Evolutionary conservation across 2,888 invertebrate species (phyloP).

Genomic region (Nematopogon swammerdamellus): DNA sequence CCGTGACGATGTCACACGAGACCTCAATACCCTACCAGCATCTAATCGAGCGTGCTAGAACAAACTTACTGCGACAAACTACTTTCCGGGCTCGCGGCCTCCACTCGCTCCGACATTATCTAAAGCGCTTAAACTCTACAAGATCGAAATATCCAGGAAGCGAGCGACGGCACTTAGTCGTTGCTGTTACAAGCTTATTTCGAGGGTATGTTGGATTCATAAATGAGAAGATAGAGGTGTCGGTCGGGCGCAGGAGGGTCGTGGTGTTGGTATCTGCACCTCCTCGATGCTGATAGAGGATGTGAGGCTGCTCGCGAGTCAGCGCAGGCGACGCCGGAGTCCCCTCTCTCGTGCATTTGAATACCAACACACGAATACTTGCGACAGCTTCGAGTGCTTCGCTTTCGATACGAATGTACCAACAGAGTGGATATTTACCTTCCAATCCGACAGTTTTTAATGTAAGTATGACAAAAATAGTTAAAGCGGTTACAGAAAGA

Average conservation of each 20-base stretch:
- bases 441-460: conserved; percentile 39
- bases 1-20: no score
- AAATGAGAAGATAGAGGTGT: no score
- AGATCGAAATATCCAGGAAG: neutral
- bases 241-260: neutral
- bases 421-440: conserved; percentile 26
- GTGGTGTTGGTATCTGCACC: neutral
- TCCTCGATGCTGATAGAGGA: conserved; percentile 47
- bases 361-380: conserved; percentile 60
- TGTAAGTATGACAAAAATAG: conserved; percentile 42
- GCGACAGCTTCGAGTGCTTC: neutral
- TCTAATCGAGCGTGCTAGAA: conserved; percentile 47
- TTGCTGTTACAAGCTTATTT: no score
- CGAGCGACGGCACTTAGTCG: neutral
- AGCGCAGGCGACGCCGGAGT: conserved; percentile 41
- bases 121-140: neutral
- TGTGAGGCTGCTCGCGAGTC: conserved; percentile 34
- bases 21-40: conserved; percentile 57
- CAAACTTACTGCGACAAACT: conserved; percentile 19
- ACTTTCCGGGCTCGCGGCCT: conserved; percentile 13
- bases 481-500: conserved; percentile 43
- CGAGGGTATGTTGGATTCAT: no score
- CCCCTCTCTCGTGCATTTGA: conserved; percentile 61
- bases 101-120: neutral
- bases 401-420: neutral